Percentiles rank a stretch among this genome's conserved stretches.
Evolutionary conservation across 1,140 invertebrate species (phyloP).

Genomic region (Aphelenchoides avenae): DNA sequence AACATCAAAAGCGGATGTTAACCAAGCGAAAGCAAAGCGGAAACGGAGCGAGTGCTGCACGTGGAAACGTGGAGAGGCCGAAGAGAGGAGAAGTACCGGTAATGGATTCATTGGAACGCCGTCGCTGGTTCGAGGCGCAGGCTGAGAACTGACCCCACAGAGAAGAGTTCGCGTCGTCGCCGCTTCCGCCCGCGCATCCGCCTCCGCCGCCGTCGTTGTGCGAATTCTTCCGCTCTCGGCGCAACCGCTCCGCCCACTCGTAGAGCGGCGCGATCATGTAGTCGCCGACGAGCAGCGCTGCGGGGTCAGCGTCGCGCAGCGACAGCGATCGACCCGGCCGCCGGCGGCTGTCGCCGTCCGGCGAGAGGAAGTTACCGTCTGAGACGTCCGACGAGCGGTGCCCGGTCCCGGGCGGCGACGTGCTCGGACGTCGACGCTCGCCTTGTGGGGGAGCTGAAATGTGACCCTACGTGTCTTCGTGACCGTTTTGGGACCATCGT

Average conservation of each 20-base stretch:
- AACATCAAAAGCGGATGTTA: no score
- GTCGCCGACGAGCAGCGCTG: constrained; percentile 44
- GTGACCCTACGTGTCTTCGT: no score
- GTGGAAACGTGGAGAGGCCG: no score
- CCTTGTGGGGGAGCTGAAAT: constrained; percentile 30
- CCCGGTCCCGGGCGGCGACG: constrained; percentile 30
- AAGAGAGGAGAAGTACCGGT: no score
- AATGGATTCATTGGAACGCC: constrained; percentile 29
- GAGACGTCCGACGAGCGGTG: no score
- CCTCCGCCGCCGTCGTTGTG: constrained; percentile 6
- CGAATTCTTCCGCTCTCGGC: no score
- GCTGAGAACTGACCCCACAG: constrained; percentile 40
- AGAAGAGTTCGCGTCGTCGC: constrained; percentile 63
- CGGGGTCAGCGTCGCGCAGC: constrained; percentile 38
- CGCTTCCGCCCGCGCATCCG: background rate
- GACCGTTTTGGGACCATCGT: no score
- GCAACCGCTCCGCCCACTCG: constrained; percentile 48
- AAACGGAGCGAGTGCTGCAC: no score
- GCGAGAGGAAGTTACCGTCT: no score
- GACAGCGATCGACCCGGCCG: constrained; percentile 26
- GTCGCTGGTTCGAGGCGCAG: constrained; percentile 29
- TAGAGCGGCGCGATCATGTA: constrained; percentile 57
- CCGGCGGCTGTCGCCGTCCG: no score
- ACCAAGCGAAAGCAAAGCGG: no score
- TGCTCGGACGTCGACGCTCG: constrained; percentile 26